phyloP scores from a whole-genome alignment of 2,797 vertebrate genomes.

The Pseudomugil tenellus region DNA sequence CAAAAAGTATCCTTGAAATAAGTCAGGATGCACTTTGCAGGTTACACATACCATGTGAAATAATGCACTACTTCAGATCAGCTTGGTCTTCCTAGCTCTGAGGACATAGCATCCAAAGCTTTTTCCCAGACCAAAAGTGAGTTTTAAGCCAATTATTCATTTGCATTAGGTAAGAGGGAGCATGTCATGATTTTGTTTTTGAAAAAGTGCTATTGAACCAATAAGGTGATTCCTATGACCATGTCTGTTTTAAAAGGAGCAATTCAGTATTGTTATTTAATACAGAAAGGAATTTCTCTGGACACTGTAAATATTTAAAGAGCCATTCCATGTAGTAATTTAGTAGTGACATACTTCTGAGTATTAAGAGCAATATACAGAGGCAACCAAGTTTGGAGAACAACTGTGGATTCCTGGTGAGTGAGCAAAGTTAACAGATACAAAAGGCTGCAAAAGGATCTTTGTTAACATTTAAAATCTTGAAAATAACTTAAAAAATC shows the following conservation, averaged over 20 bases:
- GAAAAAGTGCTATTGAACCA: background rate
- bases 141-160: background rate
- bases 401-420: background rate
- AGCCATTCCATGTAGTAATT: too few species aligned
- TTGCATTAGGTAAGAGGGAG: background rate
- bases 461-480: too few species aligned
- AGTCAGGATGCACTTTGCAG: background rate
- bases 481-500: too few species aligned
- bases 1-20: background rate
- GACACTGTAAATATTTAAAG: background rate
- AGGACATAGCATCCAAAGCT: background rate
- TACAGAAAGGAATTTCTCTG: background rate
- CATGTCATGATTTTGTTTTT: background rate
- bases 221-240: too few species aligned
- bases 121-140: background rate
- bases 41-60: background rate
- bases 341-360: background rate
- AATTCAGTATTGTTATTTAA: background rate
- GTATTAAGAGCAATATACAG: background rate
- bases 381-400: background rate
- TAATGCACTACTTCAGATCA: too few species aligned
- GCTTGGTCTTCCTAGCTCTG: background rate
- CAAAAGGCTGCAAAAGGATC: too few species aligned
- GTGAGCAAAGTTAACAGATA: background rate
- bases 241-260: background rate